Evolutionary conservation across 2,113 vertebrate genomes (phyloP), one percentile per base, ranked within the genome.

Genomic region (Rhinoptilus africanus): DNA sequence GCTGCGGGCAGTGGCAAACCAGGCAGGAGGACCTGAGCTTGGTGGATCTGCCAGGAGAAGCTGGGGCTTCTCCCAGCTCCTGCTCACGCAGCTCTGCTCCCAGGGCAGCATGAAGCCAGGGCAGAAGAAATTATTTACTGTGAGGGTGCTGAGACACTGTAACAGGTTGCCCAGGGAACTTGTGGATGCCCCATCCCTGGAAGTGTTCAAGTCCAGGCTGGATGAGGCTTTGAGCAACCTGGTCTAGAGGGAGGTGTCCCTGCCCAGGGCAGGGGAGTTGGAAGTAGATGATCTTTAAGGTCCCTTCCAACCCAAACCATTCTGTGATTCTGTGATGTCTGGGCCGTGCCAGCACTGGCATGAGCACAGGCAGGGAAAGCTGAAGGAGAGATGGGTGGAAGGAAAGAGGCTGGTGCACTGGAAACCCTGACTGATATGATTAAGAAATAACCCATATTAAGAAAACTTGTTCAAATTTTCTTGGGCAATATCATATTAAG

Each of bases 301-400:
- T 48, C 47, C 21, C 47, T 48, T 48, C 47, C 47, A 48, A 22
- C 47, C 47, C 21, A 10, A 48, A 23, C 47, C 21, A 6, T 48
- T 48, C 47, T 48, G 47, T 22, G 47, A 48, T 48, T 48, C 47
- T 48, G 47, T 48, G 47, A 48, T 1, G 4, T 54, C n/a, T 72
- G 18, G 12, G 9, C 28, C 2, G 2, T 34, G 20, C 45, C 34
- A 60, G 10, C 63, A 15, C 13, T 69, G 43, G 28, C 12, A 4
- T 8, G 2, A 71, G 15, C 43, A 80, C 10, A 34, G 24, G 24
- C 39, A 19, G 45, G 30, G 14, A 89, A 72, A 50, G 24, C 7
- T 3, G 0, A 17, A 59, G 14, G 26, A 23, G 45, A n/a, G 12
- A 14, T 0, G 12, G 21, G 26, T 64, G 16, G 28, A 4, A 80